Evolutionary conservation across 2,888 invertebrate genomes (phyloP), one percentile per base, ranked within the genome.

Genomic region (Ptycholaimellus sp.): DNA sequence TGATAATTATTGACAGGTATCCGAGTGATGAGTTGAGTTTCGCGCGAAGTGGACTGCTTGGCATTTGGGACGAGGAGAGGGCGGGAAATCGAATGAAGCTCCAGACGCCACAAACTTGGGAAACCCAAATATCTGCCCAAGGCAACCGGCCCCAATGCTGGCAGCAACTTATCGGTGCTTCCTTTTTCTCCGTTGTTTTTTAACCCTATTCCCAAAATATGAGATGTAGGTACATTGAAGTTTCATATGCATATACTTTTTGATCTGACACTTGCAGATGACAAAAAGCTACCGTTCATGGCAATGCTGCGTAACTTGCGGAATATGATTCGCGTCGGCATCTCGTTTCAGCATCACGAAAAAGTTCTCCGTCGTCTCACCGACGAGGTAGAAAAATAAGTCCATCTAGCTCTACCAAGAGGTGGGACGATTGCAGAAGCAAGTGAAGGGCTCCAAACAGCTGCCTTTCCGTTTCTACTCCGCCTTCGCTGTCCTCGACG

Each of bases 211-310:
- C 11, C 7, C 19, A 25, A 20, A 30, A 5, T 17, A 23, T 31
- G n/a, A 16, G 6, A n/a, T 16, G 19, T 6, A n/a, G n/a, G n/a
- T n/a, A n/a, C n/a, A n/a, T n/a, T n/a, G n/a, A n/a, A n/a, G n/a
- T n/a, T n/a, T n/a, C n/a, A n/a, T n/a, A n/a, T n/a, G n/a, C n/a
- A n/a, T n/a, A n/a, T n/a, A n/a, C n/a, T n/a, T n/a, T n/a, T 18
- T 38, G 25, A 14, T 16, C 25, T 36, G 22, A 30, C 36, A 25
- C 39, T 44, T 44, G 16, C 50, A 63, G 63, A 64, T 46, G 51
- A 58, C 40, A 59, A 55, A 44, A 65, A 65, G 45, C 50, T 65
- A 13, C 64, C 64, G n/a, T 64, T 59, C 45, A 63, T 65, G 62
- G 64, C 64, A 11, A 62, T 61, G 60, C 45, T 65, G 46, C 45